Evolutionary conservation across 2,797 vertebrate genomes (phyloP).

Genomic region (Propithecus perrieri): DNA sequence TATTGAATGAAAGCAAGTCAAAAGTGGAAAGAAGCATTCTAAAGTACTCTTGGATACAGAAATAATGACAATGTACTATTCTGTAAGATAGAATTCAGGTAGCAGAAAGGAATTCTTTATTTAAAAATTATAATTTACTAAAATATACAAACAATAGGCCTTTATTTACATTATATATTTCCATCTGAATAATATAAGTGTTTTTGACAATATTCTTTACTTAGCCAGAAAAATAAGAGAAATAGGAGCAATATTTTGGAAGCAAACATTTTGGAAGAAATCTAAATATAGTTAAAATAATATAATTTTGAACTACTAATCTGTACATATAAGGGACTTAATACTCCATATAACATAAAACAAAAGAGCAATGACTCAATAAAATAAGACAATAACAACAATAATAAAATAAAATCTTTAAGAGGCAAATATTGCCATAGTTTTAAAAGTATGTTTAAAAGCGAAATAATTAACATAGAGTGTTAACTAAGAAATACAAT

Average conservation of each 20-base stretch:
- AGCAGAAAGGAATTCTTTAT: neutral
- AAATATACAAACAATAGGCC: neutral
- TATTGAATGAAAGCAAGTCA: neutral
- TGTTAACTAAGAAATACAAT: neutral
- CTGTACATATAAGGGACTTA: neutral
- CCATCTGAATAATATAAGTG: neutral
- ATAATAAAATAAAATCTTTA: neutral
- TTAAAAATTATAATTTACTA: neutral
- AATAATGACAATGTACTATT: neutral
- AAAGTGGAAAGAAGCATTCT: neutral
- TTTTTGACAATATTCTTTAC: neutral
- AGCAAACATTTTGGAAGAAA: neutral
- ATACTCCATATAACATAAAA: neutral
- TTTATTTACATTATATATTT: neutral
- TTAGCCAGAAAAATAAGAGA: neutral
- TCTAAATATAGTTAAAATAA: neutral
- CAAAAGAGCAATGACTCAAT: neutral
- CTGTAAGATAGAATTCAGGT: neutral
- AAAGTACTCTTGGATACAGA: neutral
- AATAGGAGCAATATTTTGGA: neutral
- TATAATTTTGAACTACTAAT: neutral
- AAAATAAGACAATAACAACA: neutral
- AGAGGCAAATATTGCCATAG: neutral
- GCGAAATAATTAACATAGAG: neutral
- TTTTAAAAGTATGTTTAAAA: neutral